phyloP scores from a whole-genome alignment of 2,797 vertebrate genomes.

The Clarias fuscus region DNA sequence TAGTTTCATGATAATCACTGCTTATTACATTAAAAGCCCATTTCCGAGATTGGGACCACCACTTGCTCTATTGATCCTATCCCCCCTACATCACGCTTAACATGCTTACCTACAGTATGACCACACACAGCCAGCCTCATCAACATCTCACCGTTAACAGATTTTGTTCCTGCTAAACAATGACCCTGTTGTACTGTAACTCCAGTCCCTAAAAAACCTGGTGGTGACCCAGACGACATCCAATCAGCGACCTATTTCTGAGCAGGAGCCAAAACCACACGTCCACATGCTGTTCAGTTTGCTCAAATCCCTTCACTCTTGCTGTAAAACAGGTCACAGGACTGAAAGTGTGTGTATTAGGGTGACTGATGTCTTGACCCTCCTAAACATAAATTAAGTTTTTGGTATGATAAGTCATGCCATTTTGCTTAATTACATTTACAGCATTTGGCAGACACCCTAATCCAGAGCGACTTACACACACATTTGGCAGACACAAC shows the following conservation, averaged over 20 bases:
- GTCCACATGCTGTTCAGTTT: background rate
- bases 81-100: background rate
- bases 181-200: background rate
- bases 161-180: background rate
- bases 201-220: background rate
- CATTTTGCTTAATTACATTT: background rate
- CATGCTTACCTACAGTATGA: background rate
- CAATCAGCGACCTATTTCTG: background rate
- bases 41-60: background rate
- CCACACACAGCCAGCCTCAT: background rate
- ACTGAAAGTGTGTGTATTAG: background rate
- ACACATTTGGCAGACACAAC: no score
- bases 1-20: background rate
- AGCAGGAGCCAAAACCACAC: background rate
- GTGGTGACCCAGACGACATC: background rate
- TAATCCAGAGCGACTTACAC: background rate
- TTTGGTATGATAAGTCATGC: background rate
- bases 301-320: background rate
- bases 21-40: background rate
- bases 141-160: background rate
- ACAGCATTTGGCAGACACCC: background rate
- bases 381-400: background rate
- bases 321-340: background rate
- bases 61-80: background rate
- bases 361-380: background rate